phyloP scores from a whole-genome alignment of 2,888 invertebrate species.

The Dryomyza anilis region DNA sequence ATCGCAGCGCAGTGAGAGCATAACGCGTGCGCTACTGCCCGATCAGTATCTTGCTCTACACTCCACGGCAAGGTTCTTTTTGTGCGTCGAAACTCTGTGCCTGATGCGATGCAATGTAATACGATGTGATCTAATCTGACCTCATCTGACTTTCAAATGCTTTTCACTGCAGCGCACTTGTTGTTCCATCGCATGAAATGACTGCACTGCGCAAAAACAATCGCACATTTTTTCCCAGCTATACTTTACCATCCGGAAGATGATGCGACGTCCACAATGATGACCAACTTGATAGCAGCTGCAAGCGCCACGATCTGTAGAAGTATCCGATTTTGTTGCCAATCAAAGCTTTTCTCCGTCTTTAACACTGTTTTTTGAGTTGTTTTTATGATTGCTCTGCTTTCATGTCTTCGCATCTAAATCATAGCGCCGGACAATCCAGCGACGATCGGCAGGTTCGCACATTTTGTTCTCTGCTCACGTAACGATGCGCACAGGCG shows the following conservation, averaged over 20 bases:
- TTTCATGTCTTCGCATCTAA: neutral
- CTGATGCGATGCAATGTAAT: neutral
- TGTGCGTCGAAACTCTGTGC: neutral
- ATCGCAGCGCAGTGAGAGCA: conserved; percentile 26
- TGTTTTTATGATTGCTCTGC: neutral
- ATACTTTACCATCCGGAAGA: no score
- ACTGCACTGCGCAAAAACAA: conserved; percentile 7
- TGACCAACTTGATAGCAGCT: conserved; percentile 47
- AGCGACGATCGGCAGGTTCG: conserved; percentile 20
- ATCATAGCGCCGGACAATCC: neutral
- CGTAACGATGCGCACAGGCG: conserved; percentile 45
- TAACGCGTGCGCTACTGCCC: conserved; percentile 43
- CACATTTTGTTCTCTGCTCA: conserved; percentile 45
- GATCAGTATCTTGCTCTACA: conserved; percentile 41
- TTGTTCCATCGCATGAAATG: neutral
- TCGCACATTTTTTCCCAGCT: conserved; percentile 4
- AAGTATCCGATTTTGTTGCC: neutral
- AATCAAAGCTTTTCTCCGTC: conserved; percentile 14
- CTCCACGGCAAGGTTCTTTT: neutral
- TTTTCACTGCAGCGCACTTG: neutral
- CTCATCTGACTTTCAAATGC: conserved; percentile 22
- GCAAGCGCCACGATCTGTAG: conserved; percentile 45
- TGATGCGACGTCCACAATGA: conserved; percentile 34
- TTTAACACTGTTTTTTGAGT: neutral
- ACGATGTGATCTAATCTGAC: conserved; percentile 13